Percentiles rank a stretch among this genome's conserved stretches.
Evolutionary conservation across 2,113 vertebrate species (phyloP).

Genomic region (Ailurus styani): DNA sequence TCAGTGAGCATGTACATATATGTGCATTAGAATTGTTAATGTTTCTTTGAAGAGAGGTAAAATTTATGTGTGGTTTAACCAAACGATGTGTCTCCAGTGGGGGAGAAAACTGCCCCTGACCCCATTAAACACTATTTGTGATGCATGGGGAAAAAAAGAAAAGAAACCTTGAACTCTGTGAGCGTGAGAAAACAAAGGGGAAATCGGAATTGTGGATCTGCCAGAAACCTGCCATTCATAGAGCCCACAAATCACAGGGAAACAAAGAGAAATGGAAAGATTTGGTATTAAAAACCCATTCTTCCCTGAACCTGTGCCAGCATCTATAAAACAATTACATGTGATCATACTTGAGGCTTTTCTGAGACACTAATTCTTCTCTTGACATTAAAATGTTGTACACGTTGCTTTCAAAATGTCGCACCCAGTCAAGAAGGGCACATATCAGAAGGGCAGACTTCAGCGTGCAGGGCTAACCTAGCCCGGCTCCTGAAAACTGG

Average conservation of each 20-base stretch:
- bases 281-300: constrained; percentile 76
- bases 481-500: not conserved
- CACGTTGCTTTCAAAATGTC: constrained; percentile 15
- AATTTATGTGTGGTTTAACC: constrained; percentile 69
- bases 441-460: not conserved
- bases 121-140: constrained; percentile 58
- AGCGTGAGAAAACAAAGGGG: constrained; percentile 73
- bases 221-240: constrained; percentile 73
- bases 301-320: constrained; percentile 70
- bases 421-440: not conserved
- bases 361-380: constrained; percentile 66
- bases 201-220: constrained; percentile 58
- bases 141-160: constrained; percentile 3
- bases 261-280: constrained; percentile 76
- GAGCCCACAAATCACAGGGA: constrained; percentile 69
- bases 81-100: constrained; percentile 29
- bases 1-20: constrained; percentile 5
- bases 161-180: constrained; percentile 50
- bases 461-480: not conserved
- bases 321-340: constrained; percentile 74
- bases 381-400: constrained; percentile 49
- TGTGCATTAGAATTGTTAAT: constrained; percentile 37
- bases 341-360: constrained; percentile 60
- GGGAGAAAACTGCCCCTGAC: not conserved
- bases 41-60: constrained; percentile 56